phyloP scores from a whole-genome alignment of 2,113 vertebrate genomes.

The Dicerorhinus sumatrensis region DNA sequence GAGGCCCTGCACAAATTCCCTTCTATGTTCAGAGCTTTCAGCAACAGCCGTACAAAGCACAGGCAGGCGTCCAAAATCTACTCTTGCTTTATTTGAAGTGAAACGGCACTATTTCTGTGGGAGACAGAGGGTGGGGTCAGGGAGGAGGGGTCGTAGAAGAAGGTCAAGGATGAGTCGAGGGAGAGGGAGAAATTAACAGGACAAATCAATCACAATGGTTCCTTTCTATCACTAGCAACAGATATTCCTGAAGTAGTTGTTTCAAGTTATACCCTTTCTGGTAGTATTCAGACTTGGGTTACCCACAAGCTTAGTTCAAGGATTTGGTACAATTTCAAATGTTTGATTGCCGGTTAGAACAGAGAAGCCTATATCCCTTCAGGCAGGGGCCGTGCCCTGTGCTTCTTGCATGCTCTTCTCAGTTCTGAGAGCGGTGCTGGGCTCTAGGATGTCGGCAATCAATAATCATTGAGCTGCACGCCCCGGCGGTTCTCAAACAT shows the following conservation, averaged over 20 bases:
- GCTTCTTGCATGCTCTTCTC: not conserved
- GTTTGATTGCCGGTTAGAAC: not conserved
- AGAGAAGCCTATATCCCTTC: not conserved
- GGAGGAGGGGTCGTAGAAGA: not conserved
- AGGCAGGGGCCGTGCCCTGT: too few relatives aligned
- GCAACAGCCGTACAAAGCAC: not conserved
- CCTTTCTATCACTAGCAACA: not conserved
- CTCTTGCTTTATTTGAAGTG: constrained; percentile 18
- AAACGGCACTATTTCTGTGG: not conserved
- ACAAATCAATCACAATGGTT: not conserved
- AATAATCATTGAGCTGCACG: accelerated
- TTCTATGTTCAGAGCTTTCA: constrained; percentile 41
- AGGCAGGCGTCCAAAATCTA: constrained; percentile 42
- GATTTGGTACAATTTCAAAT: not conserved
- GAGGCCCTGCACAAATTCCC: constrained; percentile 49
- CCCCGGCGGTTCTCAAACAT: accelerated
- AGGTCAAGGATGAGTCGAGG: not conserved
- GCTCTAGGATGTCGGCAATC: accelerated
- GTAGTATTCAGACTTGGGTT: not conserved
- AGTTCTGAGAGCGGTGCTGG: not conserved
- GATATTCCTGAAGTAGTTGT: not conserved
- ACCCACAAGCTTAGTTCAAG: not conserved
- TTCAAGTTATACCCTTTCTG: not conserved
- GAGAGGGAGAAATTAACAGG: not conserved
- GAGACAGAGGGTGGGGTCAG: not conserved